phyloP scores from a whole-genome alignment of 1,140 invertebrate species.

The Drosophila pruinosa region DNA sequence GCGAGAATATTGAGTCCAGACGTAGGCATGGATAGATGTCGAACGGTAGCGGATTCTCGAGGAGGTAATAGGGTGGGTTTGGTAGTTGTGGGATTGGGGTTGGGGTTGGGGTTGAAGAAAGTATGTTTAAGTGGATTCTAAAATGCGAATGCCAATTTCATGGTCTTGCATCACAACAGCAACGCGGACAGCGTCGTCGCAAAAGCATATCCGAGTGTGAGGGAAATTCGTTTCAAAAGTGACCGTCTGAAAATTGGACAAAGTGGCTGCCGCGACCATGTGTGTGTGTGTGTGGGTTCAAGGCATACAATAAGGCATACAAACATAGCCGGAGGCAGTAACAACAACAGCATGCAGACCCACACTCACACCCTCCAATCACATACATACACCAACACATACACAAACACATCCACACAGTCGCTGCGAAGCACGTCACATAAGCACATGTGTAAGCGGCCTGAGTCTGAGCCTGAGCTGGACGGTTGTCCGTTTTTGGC shows the following conservation, averaged over 20 bases:
- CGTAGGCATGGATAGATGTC: slow-evolving; percentile 15
- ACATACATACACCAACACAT: slow-evolving; percentile 14
- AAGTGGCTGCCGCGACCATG: slow-evolving; percentile 69
- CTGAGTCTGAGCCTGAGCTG: slow-evolving; percentile 36
- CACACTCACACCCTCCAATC: slow-evolving; percentile 11
- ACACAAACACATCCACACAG: slow-evolving; percentile 17
- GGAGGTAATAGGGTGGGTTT: neutral
- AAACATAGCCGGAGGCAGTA: slow-evolving; percentile 64
- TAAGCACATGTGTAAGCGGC: slow-evolving; percentile 46
- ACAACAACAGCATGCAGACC: slow-evolving; percentile 25
- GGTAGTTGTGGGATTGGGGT: neutral
- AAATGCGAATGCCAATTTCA: slow-evolving; percentile 77
- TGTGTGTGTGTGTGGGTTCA: slow-evolving; percentile 47
- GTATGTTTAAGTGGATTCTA: slow-evolving; percentile 73
- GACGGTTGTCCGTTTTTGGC: slow-evolving; percentile 71
- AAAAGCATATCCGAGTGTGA: slow-evolving; percentile 40
- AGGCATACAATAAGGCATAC: slow-evolving; percentile 75
- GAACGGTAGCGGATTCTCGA: slow-evolving; percentile 18
- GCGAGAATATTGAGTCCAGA: neutral
- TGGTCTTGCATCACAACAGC: slow-evolving; percentile 72
- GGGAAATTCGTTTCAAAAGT: slow-evolving; percentile 76
- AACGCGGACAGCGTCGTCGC: slow-evolving; percentile 60
- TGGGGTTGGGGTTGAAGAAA: slow-evolving; percentile 45
- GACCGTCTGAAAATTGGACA: slow-evolving; percentile 81
- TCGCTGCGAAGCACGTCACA: slow-evolving; percentile 14